These are phyloP conservation scores for Drosophila lowei DNA, from an alignment of 1,140 invertebrate species.

Conservation along the genomic window DNA sequence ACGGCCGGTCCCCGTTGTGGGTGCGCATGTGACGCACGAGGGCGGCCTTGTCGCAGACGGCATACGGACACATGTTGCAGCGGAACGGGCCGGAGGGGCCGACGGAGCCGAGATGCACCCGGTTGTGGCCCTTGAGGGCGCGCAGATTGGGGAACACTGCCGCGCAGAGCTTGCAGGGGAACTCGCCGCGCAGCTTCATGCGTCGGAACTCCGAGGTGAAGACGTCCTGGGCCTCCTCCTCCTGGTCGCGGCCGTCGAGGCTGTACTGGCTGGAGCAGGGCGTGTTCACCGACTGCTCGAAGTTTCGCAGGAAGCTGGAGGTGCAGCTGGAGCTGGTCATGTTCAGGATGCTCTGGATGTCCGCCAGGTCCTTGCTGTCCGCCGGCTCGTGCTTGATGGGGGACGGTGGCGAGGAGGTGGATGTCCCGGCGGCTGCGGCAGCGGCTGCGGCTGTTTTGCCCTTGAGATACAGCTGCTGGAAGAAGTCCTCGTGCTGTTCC, in stretches of 20 bases:
- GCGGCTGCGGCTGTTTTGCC: conserved; percentile 83
- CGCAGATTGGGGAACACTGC: conserved; percentile 94
- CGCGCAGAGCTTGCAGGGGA: conserved; percentile 93
- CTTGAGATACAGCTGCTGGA: conserved; percentile 90
- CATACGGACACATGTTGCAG: conserved; percentile 96
- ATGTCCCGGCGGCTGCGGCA: background rate
- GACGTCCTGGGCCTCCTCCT: conserved; percentile 91
- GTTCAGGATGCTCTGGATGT: conserved; percentile 91
- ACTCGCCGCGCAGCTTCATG: conserved; percentile 94
- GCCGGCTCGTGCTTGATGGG: conserved; percentile 66
- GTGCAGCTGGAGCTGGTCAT: conserved; percentile 86
- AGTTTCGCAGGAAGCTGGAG: conserved; percentile 77
- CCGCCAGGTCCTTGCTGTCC: conserved; percentile 88
- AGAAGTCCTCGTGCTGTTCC: conserved; percentile 89
- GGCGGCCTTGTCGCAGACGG: conserved; percentile 94
- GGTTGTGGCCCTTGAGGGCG: conserved; percentile 94
- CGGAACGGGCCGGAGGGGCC: conserved; percentile 89
- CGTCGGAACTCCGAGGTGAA: conserved; percentile 91
- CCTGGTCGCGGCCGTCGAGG: conserved; percentile 83
- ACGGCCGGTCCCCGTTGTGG: conserved; percentile 97
- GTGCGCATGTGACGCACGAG: conserved; percentile 94
- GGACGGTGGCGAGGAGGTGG: conserved; percentile 36
- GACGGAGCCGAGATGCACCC: conserved; percentile 89
- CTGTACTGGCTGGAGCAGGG: conserved; percentile 78
- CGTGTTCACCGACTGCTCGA: conserved; percentile 78